Evolutionary conservation across 1,140 invertebrate species (phyloP), one percentile per base, ranked within the genome.

Genomic region (Chrysoperla carnea): DNA sequence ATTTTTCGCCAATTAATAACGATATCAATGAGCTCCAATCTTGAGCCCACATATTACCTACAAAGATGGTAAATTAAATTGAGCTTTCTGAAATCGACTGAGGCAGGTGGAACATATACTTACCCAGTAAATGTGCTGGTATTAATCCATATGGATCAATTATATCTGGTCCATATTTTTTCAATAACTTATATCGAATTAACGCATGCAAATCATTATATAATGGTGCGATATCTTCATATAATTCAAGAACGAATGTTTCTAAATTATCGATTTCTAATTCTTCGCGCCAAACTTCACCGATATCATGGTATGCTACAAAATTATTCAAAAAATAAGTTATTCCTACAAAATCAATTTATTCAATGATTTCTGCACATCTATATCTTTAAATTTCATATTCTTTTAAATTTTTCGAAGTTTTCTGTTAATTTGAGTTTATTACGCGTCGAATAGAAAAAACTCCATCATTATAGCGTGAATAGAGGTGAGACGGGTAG

Each of bases 131-230:
- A 63, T 83, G 79, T 3, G 76, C 75, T 6, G 77, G 76, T 39
- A 83, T 81, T 2, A 73, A 67, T 6, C 73, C 73, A 40, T 62
- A 52, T 0, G 45, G 44, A 44, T 56, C 48, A 13, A 65, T 51
- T 12, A 55, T 41, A 9, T 55, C 42, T 1, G 58, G 49, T 5
- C 65, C 64, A 51, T 70, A 69, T 42, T 57, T 53, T 46, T 61
- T 39, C 6, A 53, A 50, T 4, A 81, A 56, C 45, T 66, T 65
- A 40, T 61, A 57, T 37, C 74, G 56, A 4, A 76, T 72, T 40
- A 81, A 80, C 0, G 73, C 76, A 52, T 88, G 83, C 1, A 88
- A 60, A 23, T 80, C 59, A 13, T 60, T 52, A 54, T 85, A 85
- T 0, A 86, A 52, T 0, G 76, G 76, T 35, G 61, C 56, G 1